phyloP scores from a whole-genome alignment of 2,113 vertebrate genomes.

The Otus sunia region DNA sequence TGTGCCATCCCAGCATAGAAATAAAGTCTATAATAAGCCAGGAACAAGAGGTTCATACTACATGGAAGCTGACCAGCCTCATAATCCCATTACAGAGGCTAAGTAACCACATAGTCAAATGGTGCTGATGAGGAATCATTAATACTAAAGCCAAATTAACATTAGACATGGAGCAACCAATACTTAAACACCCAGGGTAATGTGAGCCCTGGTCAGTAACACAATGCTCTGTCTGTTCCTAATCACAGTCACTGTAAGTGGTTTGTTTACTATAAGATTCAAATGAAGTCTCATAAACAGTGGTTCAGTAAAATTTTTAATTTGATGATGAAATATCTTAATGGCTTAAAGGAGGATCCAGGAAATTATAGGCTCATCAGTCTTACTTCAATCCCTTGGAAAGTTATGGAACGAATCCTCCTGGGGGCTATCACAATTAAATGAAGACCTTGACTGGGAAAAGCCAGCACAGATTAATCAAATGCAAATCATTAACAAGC shows the following conservation, averaged over 20 bases:
- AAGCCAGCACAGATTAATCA: too few species aligned
- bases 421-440: too few species aligned
- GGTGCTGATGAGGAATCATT: not conserved
- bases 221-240: not conserved
- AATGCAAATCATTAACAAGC: too few species aligned
- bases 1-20: not conserved
- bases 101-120: not conserved
- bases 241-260: not conserved
- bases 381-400: too few species aligned
- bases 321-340: not conserved
- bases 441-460: too few species aligned
- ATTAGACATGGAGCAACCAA: not conserved
- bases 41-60: fast-evolving
- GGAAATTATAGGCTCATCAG: too few species aligned
- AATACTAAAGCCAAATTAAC: not conserved
- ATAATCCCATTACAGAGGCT: not conserved
- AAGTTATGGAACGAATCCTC: too few species aligned
- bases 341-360: too few species aligned
- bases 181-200: not conserved
- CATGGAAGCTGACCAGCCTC: not conserved
- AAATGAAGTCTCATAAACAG: not conserved
- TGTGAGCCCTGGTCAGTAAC: not conserved
- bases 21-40: not conserved
- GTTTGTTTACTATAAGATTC: not conserved
- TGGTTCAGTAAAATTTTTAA: not conserved